Percentiles rank a stretch among this genome's conserved stretches.
Evolutionary conservation across 2,888 invertebrate genomes (phyloP).

Genomic region (Orthosia incerta): DNA sequence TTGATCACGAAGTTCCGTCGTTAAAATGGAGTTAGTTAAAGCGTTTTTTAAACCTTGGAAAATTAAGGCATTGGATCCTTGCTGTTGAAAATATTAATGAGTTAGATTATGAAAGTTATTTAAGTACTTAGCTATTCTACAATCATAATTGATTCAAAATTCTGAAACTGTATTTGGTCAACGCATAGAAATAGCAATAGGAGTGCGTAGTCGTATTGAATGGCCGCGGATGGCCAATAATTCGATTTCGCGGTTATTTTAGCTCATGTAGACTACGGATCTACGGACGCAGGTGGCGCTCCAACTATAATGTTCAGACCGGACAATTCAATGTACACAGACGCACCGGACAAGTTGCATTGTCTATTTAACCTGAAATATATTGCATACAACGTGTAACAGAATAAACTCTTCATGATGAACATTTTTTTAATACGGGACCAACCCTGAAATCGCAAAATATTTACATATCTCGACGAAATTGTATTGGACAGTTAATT

Average conservation of each 20-base stretch:
- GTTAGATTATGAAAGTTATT: neutral
- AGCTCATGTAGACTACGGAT: constrained; percentile 82
- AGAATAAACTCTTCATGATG: no score
- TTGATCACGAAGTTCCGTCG: constrained; percentile 61
- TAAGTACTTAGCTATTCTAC: constrained; percentile 21
- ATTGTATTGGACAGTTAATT: no score
- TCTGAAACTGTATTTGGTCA: constrained; percentile 76
- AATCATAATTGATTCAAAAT: constrained; percentile 77
- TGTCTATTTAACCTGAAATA: constrained; percentile 52
- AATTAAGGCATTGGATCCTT: constrained; percentile 17
- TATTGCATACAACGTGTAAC: constrained; percentile 25
- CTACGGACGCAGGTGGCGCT: constrained; percentile 82
- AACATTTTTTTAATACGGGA: no score
- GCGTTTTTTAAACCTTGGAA: constrained; percentile 23
- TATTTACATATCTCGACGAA: no score
- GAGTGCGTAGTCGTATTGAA: constrained; percentile 81
- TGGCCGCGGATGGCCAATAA: constrained; percentile 83
- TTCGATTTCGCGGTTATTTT: constrained; percentile 89
- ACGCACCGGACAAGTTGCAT: constrained; percentile 43
- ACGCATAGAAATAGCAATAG: constrained; percentile 78
- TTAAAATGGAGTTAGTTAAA: constrained; percentile 51
- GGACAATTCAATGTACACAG: constrained; percentile 74
- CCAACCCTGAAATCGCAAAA: no score
- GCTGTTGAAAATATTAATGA: constrained; percentile 15
- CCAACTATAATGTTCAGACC: constrained; percentile 81